Evolutionary conservation across 2,113 vertebrate species (phyloP).

Genomic region (Oreotrochilus melanogaster): DNA sequence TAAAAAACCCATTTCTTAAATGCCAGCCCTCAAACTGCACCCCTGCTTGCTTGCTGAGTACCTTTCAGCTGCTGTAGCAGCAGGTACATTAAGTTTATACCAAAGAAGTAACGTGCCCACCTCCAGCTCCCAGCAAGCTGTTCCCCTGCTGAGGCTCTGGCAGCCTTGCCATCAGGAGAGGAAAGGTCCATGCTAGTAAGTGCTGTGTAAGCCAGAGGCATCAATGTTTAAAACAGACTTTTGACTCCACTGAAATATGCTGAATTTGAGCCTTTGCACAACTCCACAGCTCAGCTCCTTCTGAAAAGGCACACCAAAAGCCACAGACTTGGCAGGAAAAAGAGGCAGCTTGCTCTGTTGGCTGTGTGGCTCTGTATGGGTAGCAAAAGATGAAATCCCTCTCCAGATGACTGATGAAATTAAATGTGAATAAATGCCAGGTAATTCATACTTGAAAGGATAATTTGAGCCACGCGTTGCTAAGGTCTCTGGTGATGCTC

Average conservation of each 20-base stretch:
- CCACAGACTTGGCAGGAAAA: not conserved
- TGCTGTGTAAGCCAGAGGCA: not conserved
- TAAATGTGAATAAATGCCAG: not conserved
- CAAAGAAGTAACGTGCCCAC: not conserved
- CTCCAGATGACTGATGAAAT: not conserved
- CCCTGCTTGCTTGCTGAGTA: not conserved
- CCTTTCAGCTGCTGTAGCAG: not conserved
- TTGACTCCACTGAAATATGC: not conserved
- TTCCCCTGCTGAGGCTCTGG: constrained; percentile 5
- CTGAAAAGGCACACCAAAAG: not conserved
- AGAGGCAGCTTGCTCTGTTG: not conserved
- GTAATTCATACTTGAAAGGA: not conserved
- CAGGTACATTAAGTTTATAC: not conserved
- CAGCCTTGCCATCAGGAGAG: not conserved
- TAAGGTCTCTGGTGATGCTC: not conserved
- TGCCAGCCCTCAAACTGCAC: not conserved
- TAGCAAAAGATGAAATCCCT: not conserved
- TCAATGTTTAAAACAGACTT: not conserved
- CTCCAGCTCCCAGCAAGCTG: not conserved
- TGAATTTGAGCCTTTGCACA: not conserved
- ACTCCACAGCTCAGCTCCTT: not conserved
- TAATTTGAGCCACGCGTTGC: not conserved
- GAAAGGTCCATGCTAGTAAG: not conserved
- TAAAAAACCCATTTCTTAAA: not conserved
- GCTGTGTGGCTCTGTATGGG: not conserved